phyloP scores from a whole-genome alignment of 2,113 vertebrate genomes.

The Beaufortia kweichowensis region DNA sequence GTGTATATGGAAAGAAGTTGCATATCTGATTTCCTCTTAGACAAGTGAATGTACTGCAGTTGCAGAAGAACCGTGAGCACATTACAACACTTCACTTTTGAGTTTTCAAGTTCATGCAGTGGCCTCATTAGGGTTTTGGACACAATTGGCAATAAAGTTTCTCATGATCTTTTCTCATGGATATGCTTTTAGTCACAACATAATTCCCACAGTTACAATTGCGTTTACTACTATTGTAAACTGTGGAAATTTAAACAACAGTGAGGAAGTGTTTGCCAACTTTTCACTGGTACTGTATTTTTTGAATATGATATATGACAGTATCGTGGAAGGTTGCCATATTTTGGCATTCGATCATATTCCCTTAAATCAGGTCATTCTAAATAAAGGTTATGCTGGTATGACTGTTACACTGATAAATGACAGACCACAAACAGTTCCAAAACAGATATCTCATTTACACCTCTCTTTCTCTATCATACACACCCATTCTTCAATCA shows the following conservation, averaged over 20 bases:
- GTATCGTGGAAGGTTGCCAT: neutral
- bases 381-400: neutral
- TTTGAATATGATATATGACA: no score
- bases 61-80: neutral
- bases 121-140: neutral
- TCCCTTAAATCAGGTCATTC: neutral
- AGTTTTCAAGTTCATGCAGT: neutral
- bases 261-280: no score
- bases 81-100: neutral
- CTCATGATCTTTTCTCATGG: no score
- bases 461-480: conserved; percentile 14
- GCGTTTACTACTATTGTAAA: no score
- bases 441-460: conserved; percentile 25
- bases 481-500: neutral
- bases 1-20: conserved; percentile 13
- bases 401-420: neutral
- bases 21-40: conserved; percentile 18
- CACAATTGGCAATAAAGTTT: neutral
- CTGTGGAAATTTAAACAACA: no score
- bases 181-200: no score
- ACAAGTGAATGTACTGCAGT: neutral
- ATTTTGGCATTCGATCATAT: neutral
- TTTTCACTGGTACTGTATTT: no score
- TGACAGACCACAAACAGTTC: neutral
- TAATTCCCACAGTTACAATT: no score